Percentiles rank a stretch among this genome's conserved stretches.
Evolutionary conservation across 2,888 invertebrate genomes (phyloP).

Genomic region (Melipona beecheii): DNA sequence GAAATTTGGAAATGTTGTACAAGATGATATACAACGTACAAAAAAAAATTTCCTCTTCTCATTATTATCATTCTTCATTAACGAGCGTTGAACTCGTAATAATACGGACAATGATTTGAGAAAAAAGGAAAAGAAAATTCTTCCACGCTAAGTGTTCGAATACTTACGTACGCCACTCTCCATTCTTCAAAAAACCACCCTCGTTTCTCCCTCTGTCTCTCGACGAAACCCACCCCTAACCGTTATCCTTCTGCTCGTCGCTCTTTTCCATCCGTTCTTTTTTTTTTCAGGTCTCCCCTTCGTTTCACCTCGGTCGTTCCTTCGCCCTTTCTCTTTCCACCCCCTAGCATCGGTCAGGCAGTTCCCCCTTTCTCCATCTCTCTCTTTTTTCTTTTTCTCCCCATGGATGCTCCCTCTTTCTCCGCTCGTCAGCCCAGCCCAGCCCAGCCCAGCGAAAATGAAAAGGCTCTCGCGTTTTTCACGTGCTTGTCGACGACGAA

Average conservation of each 20-base stretch:
- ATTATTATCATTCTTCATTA: too few species aligned
- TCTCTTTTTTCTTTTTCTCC: neutral
- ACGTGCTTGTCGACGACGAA: constrained; percentile 8
- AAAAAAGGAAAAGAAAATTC: too few species aligned
- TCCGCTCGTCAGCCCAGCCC: constrained; percentile 19
- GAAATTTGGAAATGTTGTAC: too few species aligned
- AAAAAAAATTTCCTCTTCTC: too few species aligned
- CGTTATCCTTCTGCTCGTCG: neutral
- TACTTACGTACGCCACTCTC: neutral
- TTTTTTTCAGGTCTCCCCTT: neutral
- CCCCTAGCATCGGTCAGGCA: neutral
- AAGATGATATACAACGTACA: too few species aligned
- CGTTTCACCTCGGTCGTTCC: constrained; percentile 13
- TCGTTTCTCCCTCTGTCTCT: neutral
- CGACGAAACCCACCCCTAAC: neutral
- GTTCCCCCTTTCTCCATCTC: neutral
- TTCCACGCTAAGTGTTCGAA: neutral
- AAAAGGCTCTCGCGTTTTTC: constrained; percentile 26
- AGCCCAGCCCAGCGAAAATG: constrained; percentile 19
- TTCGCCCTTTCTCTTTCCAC: constrained; percentile 12
- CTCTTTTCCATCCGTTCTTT: neutral
- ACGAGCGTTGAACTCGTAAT: too few species aligned
- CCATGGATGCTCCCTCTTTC: neutral
- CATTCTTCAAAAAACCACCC: neutral
- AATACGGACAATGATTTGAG: too few species aligned